A percentile compares a stretch with the other conserved stretches of the same genome.
Conservation (phyloP, 1,140 invertebrate species). For the Saxidomus purpurata region DNA sequence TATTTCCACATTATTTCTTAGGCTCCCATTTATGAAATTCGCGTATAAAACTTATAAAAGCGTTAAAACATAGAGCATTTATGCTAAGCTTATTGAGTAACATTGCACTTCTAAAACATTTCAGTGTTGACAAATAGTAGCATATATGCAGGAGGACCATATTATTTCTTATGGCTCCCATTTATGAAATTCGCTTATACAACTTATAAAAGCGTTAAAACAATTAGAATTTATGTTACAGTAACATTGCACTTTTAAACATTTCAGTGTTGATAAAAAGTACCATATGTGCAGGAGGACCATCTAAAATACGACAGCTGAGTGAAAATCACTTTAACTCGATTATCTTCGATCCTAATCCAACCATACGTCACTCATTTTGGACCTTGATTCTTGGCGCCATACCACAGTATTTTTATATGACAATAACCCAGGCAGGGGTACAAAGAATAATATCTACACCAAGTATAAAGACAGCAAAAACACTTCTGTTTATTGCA, state of each 20-base stretch:
- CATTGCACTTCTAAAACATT: too few relatives aligned
- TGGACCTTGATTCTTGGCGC: slow-evolving; percentile 23
- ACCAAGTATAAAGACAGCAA: background rate
- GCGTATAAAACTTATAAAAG: background rate
- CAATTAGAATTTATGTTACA: too few relatives aligned
- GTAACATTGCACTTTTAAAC: too few relatives aligned
- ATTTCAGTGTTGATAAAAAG: slow-evolving; percentile 27
- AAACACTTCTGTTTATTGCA: background rate
- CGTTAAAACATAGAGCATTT: too few relatives aligned
- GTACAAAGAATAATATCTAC: slow-evolving; percentile 5
- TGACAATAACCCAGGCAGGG: slow-evolving; percentile 1
- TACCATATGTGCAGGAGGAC: background rate
- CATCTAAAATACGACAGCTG: background rate
- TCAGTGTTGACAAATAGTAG: too few relatives aligned
- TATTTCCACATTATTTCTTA: too few relatives aligned
- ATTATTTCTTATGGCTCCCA: too few relatives aligned
- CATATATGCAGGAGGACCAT: too few relatives aligned
- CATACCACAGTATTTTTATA: slow-evolving; percentile 13
- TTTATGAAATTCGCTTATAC: too few relatives aligned
- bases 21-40: too few relatives aligned
- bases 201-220: too few relatives aligned
- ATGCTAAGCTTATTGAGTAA: too few relatives aligned
- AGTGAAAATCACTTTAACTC: background rate
- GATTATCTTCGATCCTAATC: background rate
- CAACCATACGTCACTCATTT: background rate